Evolutionary conservation across 2,113 vertebrate species (phyloP).

Genomic region (Grantiella picta): DNA sequence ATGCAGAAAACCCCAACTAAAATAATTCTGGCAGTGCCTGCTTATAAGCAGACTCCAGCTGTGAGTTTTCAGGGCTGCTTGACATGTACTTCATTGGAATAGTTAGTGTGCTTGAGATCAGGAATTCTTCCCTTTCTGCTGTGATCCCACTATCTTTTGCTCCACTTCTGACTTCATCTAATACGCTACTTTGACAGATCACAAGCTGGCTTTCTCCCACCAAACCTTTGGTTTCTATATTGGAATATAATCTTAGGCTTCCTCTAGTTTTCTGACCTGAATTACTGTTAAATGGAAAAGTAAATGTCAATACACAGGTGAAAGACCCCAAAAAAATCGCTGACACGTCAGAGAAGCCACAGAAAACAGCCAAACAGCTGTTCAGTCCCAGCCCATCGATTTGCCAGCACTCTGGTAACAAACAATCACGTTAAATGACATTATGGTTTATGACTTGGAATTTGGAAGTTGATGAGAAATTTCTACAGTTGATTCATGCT

Average conservation of each 20-base stretch:
- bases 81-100: background rate
- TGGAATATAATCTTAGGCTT: background rate
- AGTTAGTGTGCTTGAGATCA: background rate
- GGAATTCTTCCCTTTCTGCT: background rate
- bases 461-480: conserved; percentile 46
- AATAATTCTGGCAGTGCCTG: background rate
- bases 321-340: background rate
- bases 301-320: background rate
- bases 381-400: background rate
- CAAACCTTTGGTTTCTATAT: background rate
- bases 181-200: background rate
- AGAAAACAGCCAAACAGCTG: background rate
- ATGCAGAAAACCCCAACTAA: background rate
- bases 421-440: conserved; percentile 45
- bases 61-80: background rate
- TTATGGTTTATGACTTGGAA: conserved; percentile 21
- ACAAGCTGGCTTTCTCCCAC: background rate
- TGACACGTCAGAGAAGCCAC: background rate
- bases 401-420: conserved; percentile 15
- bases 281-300: background rate
- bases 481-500: conserved; percentile 70
- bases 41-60: background rate
- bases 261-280: background rate
- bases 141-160: background rate
- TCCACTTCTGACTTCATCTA: background rate